A percentile compares a stretch with the other conserved stretches of the same genome.
These are phyloP conservation scores for Wiebesia pumilae DNA, from an alignment of 1,140 invertebrate genomes.

Conservation along the genomic window DNA sequence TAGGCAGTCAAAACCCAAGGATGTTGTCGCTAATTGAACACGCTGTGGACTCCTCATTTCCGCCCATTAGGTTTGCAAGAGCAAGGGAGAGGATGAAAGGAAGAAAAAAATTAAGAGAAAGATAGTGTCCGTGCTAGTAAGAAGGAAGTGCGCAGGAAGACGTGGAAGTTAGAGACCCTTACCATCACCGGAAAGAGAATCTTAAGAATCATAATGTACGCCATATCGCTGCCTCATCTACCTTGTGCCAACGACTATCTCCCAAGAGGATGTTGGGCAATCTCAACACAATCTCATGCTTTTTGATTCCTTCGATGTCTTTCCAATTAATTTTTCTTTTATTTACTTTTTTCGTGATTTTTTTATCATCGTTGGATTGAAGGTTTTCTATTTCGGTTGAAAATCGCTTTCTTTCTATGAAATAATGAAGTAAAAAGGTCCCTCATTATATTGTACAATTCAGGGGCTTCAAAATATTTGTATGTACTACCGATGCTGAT, in stretches of 20 bases:
- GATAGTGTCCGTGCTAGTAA: not conserved
- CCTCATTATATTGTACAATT: too few relatives aligned
- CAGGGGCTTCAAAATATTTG: too few relatives aligned
- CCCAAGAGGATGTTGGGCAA: not conserved
- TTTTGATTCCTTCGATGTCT: not conserved
- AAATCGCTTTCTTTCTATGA: too few relatives aligned
- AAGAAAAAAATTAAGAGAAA: not conserved
- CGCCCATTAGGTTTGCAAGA: slow-evolving; percentile 6
- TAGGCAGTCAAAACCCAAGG: not conserved
- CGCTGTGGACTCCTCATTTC: slow-evolving; percentile 3
- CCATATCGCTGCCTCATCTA: not conserved
- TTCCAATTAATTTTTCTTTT: not conserved
- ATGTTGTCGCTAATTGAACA: slow-evolving; percentile 28
- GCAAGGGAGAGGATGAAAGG: not conserved
- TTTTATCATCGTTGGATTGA: not conserved
- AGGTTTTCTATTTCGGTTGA: too few relatives aligned
- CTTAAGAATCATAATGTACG: slow-evolving; percentile 23
- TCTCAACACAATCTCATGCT: slow-evolving; percentile 27
- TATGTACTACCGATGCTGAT: too few relatives aligned
- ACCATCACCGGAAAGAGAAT: not conserved
- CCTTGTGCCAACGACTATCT: not conserved
- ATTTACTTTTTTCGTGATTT: not conserved
- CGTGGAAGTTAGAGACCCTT: not conserved
- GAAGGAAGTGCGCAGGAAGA: not conserved
- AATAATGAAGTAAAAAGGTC: too few relatives aligned